Conservation (phyloP, 2,797 vertebrate species). For the Loris lydekkerianus region DNA sequence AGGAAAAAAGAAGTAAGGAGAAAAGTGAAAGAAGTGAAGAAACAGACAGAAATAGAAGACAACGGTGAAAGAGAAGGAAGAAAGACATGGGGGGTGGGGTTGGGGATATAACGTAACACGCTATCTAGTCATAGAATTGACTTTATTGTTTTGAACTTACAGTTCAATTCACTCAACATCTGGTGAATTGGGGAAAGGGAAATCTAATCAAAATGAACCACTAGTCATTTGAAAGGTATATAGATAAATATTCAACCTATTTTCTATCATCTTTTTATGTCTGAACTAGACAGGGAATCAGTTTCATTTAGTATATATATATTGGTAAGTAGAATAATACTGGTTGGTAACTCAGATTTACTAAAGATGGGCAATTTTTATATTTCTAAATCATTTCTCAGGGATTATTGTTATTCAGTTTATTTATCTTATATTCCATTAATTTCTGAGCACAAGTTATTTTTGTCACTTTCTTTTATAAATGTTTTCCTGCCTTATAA, state of each 20-base stretch:
- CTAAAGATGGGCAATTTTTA: constrained; percentile 67
- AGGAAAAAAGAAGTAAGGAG: constrained; percentile 49
- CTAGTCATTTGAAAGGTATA: constrained; percentile 60
- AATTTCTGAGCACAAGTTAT: constrained; percentile 78
- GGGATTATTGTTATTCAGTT: constrained; percentile 72
- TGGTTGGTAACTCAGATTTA: constrained; percentile 67
- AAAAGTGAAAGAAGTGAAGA: constrained; percentile 76
- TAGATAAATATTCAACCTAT: constrained; percentile 53
- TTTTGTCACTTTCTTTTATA: constrained; percentile 77
- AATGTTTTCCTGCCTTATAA: constrained; percentile 71
- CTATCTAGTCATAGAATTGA: background rate
- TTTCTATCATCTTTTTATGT: constrained; percentile 63
- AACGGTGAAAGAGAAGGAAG: constrained; percentile 38
- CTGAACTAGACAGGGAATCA: constrained; percentile 56
- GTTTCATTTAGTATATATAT: constrained; percentile 67
- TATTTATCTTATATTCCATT: background rate
- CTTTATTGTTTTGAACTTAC: constrained; percentile 65
- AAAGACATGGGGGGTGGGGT: background rate
- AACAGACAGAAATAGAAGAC: constrained; percentile 29
- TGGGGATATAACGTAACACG: background rate
- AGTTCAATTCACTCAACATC: constrained; percentile 64
- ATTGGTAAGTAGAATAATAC: constrained; percentile 65
- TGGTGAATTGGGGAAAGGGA: constrained; percentile 63
- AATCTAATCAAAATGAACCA: constrained; percentile 55
- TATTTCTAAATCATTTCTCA: constrained; percentile 76